These are phyloP conservation scores for Cheirogaleus major DNA, from an alignment of 2,797 vertebrate genomes.

Conservation along the genomic window DNA sequence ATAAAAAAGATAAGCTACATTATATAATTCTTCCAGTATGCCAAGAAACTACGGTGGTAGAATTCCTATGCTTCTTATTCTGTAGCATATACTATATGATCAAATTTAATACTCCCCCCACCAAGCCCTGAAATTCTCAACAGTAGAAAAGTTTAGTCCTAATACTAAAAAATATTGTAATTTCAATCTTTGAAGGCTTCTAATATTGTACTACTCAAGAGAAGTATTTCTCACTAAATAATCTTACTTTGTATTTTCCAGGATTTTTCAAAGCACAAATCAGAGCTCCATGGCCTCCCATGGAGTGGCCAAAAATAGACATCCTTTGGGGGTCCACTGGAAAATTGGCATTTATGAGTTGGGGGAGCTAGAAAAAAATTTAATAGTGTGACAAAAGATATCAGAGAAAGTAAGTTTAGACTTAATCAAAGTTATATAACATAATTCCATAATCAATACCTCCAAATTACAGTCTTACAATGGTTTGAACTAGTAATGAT, in stretches of 20 bases:
- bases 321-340: constrained; percentile 91
- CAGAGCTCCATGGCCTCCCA: constrained; percentile 97
- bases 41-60: neutral
- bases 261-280: constrained; percentile 85
- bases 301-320: constrained; percentile 96
- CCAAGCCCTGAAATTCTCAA: neutral
- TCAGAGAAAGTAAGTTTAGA: constrained; percentile 18
- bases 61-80: neutral
- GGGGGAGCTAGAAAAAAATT: constrained; percentile 90
- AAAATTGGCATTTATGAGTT: constrained; percentile 94
- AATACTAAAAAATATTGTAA: neutral
- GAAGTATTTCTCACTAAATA: neutral
- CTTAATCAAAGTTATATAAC: constrained; percentile 27
- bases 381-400: constrained; percentile 8
- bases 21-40: neutral
- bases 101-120: neutral
- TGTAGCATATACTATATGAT: neutral
- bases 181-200: neutral
- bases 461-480: neutral
- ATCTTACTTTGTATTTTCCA: constrained; percentile 85
- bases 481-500: neutral
- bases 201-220: neutral
- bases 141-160: neutral
- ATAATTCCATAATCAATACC: neutral
- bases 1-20: neutral